Base-by-base conservation (phyloP, 2,113 vertebrate genomes). In the Platysternon megacephalum region DNA sequence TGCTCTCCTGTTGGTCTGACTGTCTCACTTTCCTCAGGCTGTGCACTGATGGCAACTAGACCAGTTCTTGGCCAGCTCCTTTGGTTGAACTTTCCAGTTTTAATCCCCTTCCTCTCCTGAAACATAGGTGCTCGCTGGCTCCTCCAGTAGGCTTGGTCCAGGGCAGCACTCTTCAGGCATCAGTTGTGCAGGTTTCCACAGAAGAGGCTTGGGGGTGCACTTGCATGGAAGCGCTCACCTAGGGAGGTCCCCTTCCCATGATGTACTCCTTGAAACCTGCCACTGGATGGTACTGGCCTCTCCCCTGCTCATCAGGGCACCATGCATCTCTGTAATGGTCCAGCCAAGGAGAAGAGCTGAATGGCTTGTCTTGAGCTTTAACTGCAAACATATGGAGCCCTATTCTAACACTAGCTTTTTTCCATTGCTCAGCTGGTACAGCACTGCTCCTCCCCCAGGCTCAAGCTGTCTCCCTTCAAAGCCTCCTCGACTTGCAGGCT, bases 111-210 rank as follows among this genome's bases (percentile, higher is more conserved):
- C n/a, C 88, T 86, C 84, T 52, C 28, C 61, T n/a, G 1, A 3
- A n/a, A 3, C 8, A 35, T 8, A 1, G 0, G 79, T 14, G 3
- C 1, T 7, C 17, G 76, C 51, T 0, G 3, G 55, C 82, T 83
- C 53, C 55, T 58, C 4, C 3, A 17, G 22, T 0, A 21, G 68
- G 58, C 76, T 49, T 65, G 24, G 56, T 58, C 16, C 14, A 74
- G n/a, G 89, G 46, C 39, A 28, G 56, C 19, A 32, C 0, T 12
- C 8, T 4, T 42, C 3, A 68, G 53, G 76, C 58, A 35, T 42
- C 82, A 2, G 0, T 48, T 48, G 0, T n/a, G 61, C 0, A 8
- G 8, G 29, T 10, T 88, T 56, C 74, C 81, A 10, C 0, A 10
- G 53, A 2, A 46, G 49, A 26, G 58, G 4, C 56, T 32, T 53